A percentile compares a stretch with the other conserved stretches of the same genome.
phyloP scores from a whole-genome alignment of 1,140 invertebrate species.

The Helicoverpa zea region DNA sequence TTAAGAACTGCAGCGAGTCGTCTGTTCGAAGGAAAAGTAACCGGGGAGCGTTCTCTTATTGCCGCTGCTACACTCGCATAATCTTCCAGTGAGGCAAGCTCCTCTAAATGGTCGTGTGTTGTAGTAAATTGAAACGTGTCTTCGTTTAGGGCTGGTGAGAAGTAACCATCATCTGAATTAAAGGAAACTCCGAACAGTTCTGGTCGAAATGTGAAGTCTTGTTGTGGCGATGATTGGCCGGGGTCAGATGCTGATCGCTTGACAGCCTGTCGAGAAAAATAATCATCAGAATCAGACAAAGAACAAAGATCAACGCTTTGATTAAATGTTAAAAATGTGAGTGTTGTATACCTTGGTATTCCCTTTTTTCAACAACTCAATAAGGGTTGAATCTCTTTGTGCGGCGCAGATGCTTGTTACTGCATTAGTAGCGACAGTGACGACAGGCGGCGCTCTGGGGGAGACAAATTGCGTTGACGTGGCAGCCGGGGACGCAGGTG shows the following conservation, averaged over 20 bases:
- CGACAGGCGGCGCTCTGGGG: constrained; percentile 88
- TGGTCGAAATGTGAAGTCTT: constrained; percentile 88
- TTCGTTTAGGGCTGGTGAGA: constrained; percentile 91
- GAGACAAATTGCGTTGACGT: constrained; percentile 79
- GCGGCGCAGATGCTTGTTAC: constrained; percentile 66
- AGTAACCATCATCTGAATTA: constrained; percentile 91
- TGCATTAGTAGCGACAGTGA: constrained; percentile 66
- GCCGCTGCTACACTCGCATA: constrained; percentile 87
- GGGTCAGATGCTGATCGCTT: constrained; percentile 89
- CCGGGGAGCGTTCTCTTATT: constrained; percentile 87
- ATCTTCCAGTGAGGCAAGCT: constrained; percentile 90
- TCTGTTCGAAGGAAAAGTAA: constrained; percentile 90
- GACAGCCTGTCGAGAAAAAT: constrained; percentile 71
- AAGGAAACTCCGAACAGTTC: constrained; percentile 89
- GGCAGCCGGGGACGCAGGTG: constrained; percentile 81
- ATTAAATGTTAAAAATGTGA: background rate
- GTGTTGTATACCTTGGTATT: constrained; percentile 88
- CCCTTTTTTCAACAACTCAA: constrained; percentile 89
- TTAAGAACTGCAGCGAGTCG: constrained; percentile 91
- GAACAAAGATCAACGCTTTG: background rate
- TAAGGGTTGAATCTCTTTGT: constrained; percentile 87
- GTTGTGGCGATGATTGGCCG: constrained; percentile 87
- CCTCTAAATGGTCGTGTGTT: constrained; percentile 89
- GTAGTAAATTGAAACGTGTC: constrained; percentile 93
- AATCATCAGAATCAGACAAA: background rate